phyloP scores from a whole-genome alignment of 2,797 vertebrate genomes.

The Pangasius sanitwongsei region DNA sequence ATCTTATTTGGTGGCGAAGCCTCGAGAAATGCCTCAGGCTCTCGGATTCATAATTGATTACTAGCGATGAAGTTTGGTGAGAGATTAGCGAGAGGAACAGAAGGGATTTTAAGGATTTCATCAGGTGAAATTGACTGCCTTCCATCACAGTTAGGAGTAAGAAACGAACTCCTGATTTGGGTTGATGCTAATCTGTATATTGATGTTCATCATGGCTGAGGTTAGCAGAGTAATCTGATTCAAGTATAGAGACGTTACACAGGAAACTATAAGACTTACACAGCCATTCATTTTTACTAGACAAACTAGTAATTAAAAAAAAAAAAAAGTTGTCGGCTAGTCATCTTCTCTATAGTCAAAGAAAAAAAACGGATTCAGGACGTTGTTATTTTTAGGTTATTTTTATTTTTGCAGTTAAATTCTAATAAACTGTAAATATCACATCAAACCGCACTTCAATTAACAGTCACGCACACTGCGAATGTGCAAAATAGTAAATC shows the following conservation, averaged over 20 bases:
- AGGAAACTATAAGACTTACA: neutral
- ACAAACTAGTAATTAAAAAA: neutral
- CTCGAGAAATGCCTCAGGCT: constrained; percentile 73
- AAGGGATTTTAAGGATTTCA: constrained; percentile 53
- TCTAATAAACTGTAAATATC: neutral
- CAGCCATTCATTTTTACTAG: neutral
- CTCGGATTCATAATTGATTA: constrained; percentile 75
- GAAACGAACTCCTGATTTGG: neutral
- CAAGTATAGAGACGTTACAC: neutral
- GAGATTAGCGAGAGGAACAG: constrained; percentile 67
- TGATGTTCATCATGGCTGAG: no score
- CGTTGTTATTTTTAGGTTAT: neutral
- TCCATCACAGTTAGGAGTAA: neutral
- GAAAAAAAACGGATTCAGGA: neutral
- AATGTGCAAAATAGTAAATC: neutral
- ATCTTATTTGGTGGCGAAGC: constrained; percentile 80
- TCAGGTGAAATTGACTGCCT: constrained; percentile 25
- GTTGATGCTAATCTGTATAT: neutral
- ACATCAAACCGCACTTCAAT: neutral
- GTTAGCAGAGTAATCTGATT: neutral
- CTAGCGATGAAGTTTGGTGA: constrained; percentile 66
- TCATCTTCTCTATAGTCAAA: neutral
- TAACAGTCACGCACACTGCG: neutral
- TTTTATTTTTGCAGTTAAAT: neutral
- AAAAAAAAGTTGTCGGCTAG: neutral